Evolutionary conservation across 1,140 invertebrate species (phyloP), one percentile per base, ranked within the genome.

Genomic region (Diabrotica undecimpunctata): DNA sequence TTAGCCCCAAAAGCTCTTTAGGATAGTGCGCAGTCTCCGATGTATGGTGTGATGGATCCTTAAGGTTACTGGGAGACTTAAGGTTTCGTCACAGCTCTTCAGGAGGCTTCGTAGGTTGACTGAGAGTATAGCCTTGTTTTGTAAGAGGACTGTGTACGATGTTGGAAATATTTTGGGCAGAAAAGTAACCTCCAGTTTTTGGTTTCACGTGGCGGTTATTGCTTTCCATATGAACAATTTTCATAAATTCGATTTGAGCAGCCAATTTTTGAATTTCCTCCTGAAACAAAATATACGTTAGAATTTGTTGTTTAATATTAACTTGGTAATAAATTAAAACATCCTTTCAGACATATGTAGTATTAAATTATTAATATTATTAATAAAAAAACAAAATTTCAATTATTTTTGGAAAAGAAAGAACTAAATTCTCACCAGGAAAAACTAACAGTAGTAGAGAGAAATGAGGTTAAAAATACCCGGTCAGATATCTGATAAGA

Each of bases 191-290:
- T 9, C 91, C 90, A 5, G 87, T 85, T 72, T 92, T 90, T 53
- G 91, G 90, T 71, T 92, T 91, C 62, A 95, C 78, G 77, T 95
- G 93, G 12, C 92, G 82, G 78, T 95, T 95, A 79, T 94, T 92
- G 80, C 93, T 88, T 77, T 94, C 90, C 93, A 95, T 95, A 69
- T 94, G 90, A 7, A 94, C 91, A 73, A 94, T 94, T 79, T 93
- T 94, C 90, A 95, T 93, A 75, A 93, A 92, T 77, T 95, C 93
- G 68, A 95, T 94, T 79, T 95, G 92, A 9, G 91, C 90, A 0
- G 93, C 93, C 66, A 95, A 77, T 75, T 94, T 95, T 71, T 95
- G 93, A 12, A 95, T 88, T 81, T 95, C 92, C 76, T 95, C 92
- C 90, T 93, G 76, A 58, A 13, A n/a, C 14, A 57, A 10, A 57